These are phyloP conservation scores for Maniola jurtina DNA, from an alignment of 1,140 invertebrate genomes.

Conservation along the genomic window DNA sequence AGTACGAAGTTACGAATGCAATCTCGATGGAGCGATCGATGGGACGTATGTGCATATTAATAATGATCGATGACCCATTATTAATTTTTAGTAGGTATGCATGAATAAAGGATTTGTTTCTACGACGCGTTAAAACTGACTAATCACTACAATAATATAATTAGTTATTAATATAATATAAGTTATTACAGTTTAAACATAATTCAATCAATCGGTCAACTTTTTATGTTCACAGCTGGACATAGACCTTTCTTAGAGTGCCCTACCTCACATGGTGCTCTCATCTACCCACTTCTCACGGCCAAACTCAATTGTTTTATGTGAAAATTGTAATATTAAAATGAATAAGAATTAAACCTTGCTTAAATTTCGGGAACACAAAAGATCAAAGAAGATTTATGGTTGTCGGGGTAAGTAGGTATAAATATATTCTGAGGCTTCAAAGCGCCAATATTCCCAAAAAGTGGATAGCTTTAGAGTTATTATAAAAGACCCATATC, in stretches of 20 bases:
- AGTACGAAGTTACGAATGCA: conserved; percentile 57
- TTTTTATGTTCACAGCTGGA: too few relatives aligned
- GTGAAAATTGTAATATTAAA: neutral
- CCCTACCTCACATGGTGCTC: too few relatives aligned
- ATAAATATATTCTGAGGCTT: conserved; percentile 16
- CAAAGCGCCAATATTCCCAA: conserved; percentile 52
- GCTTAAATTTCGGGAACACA: neutral
- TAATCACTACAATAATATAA: too few relatives aligned
- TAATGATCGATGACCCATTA: conserved; percentile 5
- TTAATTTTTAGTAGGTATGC: neutral
- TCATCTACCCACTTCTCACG: too few relatives aligned
- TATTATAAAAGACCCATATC: conserved; percentile 73
- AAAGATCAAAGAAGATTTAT: neutral
- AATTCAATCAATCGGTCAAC: too few relatives aligned
- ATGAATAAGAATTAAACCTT: neutral
- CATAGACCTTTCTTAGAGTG: too few relatives aligned
- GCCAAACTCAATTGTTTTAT: too few relatives aligned
- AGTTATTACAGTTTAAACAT: too few relatives aligned
- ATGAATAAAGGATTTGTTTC: conserved; percentile 1
- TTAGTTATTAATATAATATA: too few relatives aligned
- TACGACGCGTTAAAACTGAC: neutral
- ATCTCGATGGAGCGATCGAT: conserved; percentile 43
- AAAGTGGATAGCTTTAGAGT: conserved; percentile 56
- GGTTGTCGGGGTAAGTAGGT: conserved; percentile 1
- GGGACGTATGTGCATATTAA: conserved; percentile 21